Evolutionary conservation across 1,140 invertebrate species (phyloP).

Genomic region (Ganaspis sp.): DNA sequence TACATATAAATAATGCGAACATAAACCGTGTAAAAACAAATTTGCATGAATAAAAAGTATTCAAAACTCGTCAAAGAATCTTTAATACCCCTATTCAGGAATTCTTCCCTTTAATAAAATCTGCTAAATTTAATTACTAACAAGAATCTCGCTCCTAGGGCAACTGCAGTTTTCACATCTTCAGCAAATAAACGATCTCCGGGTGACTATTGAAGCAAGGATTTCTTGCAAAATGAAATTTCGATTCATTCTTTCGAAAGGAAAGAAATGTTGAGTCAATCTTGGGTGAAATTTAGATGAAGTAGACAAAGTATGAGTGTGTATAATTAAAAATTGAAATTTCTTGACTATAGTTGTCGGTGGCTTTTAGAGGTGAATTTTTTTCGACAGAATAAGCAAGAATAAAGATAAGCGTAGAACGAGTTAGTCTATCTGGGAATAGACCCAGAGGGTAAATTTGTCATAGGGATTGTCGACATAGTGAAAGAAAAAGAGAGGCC

Average conservation of each 20-base stretch:
- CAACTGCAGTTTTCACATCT: not conserved
- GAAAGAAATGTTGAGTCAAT: not conserved
- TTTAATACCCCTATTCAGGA: no score
- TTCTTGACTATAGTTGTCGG: no score
- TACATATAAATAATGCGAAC: no score
- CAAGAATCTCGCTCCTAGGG: not conserved
- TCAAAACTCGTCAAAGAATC: no score
- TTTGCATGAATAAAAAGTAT: no score
- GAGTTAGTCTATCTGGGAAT: constrained; percentile 15
- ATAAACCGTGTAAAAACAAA: no score
- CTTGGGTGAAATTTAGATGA: not conserved
- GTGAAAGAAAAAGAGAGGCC: constrained; percentile 34
- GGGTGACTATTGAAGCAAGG: not conserved
- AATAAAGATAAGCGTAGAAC: not conserved
- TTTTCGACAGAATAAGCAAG: not conserved
- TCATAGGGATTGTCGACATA: constrained; percentile 45
- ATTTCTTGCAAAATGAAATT: constrained; percentile 10
- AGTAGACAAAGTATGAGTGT: not conserved
- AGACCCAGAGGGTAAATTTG: constrained; percentile 53
- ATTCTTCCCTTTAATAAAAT: constrained; percentile 1
- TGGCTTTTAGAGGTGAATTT: not conserved
- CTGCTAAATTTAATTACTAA: not conserved
- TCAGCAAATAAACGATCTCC: not conserved
- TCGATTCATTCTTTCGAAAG: not conserved
- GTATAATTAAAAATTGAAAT: not conserved